Conservation (phyloP, 2,113 vertebrate genomes). For the Camelus bactrianus region DNA sequence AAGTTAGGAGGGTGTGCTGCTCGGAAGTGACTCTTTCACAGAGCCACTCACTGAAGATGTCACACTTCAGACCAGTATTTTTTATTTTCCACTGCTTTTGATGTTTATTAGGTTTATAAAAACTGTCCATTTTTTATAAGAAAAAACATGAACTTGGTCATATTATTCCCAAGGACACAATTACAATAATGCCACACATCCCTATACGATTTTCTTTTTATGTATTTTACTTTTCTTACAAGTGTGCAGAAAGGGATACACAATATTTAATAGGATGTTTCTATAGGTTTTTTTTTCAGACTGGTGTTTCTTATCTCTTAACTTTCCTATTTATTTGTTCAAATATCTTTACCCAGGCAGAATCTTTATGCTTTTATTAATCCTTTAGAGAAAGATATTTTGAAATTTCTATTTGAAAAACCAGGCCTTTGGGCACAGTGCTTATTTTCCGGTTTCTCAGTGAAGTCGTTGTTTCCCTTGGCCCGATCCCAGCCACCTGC, state of each 20-base stretch:
- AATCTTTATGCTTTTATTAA: background rate
- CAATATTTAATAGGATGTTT: constrained; percentile 93
- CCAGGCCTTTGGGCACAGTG: background rate
- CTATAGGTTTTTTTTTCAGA: constrained; percentile 86
- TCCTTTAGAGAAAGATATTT: background rate
- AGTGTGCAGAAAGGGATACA: constrained; percentile 92
- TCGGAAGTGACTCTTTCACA: background rate
- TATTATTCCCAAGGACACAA: constrained; percentile 93
- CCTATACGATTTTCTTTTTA: constrained; percentile 86
- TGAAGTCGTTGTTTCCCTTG: background rate
- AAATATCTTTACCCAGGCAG: background rate
- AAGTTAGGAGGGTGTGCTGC: background rate
- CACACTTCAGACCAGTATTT: background rate
- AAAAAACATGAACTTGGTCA: constrained; percentile 75
- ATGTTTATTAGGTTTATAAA: background rate
- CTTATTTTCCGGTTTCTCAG: background rate
- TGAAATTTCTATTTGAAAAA: constrained; percentile 4
- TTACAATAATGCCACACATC: constrained; percentile 92
- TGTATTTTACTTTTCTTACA: constrained; percentile 90
- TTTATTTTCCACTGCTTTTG: background rate
- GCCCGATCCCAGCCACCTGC: background rate
- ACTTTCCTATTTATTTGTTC: background rate
- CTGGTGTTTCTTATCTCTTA: background rate
- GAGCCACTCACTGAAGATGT: background rate
- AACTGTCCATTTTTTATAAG: constrained; percentile 1